Conservation (phyloP, 1,140 invertebrate species). For the Tetragonula clypearis region DNA sequence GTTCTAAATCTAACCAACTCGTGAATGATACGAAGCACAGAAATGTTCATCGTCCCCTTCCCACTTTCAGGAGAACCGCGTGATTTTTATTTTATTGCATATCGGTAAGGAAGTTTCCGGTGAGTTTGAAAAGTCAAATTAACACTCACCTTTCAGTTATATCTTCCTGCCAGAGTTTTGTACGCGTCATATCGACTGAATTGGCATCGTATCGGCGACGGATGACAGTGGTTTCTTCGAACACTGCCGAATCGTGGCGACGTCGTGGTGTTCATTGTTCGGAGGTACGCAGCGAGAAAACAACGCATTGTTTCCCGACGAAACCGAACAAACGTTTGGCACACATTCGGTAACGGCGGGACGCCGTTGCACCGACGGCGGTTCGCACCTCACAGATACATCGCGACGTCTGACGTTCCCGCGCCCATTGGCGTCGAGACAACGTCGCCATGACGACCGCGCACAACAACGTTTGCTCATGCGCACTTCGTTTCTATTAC, state of each 20-base stretch:
- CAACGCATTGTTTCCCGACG: background rate
- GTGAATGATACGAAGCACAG: background rate
- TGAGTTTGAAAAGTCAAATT: background rate
- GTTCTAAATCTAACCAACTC: background rate
- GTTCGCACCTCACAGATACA: constrained; percentile 62
- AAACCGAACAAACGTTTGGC: constrained; percentile 9
- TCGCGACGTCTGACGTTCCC: constrained; percentile 69
- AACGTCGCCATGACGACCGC: constrained; percentile 53
- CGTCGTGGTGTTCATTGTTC: background rate
- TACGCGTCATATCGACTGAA: constrained; percentile 34
- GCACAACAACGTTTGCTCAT: constrained; percentile 50
- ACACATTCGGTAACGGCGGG: constrained; percentile 43
- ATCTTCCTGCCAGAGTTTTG: background rate
- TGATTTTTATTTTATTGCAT: background rate
- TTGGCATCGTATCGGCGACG: background rate
- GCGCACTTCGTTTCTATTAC: background rate
- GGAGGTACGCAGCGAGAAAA: background rate
- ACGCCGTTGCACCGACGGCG: constrained; percentile 59
- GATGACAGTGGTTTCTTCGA: background rate
- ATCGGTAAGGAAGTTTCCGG: background rate
- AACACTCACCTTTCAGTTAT: constrained; percentile 25
- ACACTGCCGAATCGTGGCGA: background rate
- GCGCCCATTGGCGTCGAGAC: constrained; percentile 52
- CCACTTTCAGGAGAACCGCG: background rate
- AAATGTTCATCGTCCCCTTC: background rate